A percentile compares a stretch with the other conserved stretches of the same genome.
Conservation (phyloP, 2,113 vertebrate genomes). For the Agelaius phoeniceus region DNA sequence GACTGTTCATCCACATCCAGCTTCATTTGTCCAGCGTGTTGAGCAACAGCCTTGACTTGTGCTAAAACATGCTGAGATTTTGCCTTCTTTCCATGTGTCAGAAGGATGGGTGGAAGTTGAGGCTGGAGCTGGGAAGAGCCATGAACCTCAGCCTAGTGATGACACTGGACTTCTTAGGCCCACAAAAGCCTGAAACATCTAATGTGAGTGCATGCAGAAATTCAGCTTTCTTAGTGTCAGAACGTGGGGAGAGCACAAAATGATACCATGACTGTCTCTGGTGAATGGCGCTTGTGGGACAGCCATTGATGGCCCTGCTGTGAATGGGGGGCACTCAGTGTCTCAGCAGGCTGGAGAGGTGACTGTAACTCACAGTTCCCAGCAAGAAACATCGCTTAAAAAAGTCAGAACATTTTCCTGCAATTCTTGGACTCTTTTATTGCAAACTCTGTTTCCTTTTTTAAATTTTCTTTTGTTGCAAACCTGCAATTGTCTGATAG, state of each 20-base stretch:
- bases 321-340: neutral
- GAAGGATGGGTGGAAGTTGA: neutral
- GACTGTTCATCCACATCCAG: neutral
- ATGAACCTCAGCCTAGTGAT: neutral
- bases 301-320: neutral
- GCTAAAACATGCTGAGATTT: neutral
- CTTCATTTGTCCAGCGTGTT: neutral
- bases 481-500: neutral
- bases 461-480: neutral
- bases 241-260: neutral
- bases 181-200: neutral
- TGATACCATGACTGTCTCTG: neutral
- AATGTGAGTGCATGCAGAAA: neutral
- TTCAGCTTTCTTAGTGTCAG: neutral
- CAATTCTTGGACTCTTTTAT: neutral
- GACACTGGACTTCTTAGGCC: neutral
- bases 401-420: neutral
- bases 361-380: neutral
- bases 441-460: neutral
- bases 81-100: neutral
- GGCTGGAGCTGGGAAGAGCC: neutral
- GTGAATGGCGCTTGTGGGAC: neutral
- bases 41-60: neutral
- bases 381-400: neutral
- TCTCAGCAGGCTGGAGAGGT: neutral